A percentile compares a stretch with the other conserved stretches of the same genome.
Evolutionary conservation across 2,113 vertebrate species (phyloP).

Genomic region (Cochlearius cochlearius): DNA sequence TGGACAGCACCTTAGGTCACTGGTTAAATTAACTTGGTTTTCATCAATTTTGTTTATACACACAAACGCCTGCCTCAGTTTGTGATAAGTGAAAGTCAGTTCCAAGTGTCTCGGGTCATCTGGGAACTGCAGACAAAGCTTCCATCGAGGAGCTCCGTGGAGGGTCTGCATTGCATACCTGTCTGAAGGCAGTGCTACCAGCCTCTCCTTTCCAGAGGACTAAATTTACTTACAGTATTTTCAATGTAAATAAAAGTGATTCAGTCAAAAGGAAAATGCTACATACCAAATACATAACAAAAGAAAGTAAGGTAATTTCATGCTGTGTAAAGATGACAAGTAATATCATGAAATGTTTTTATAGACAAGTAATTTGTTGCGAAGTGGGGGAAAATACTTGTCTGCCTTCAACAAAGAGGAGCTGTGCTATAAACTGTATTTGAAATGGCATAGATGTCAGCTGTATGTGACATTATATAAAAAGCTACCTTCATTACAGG

Average conservation of each 20-base stretch:
- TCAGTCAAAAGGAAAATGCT: not conserved
- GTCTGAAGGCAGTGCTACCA: not conserved
- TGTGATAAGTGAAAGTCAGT: not conserved
- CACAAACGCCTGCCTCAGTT: not conserved
- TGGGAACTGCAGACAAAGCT: not conserved
- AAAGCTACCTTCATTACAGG: not conserved
- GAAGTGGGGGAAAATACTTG: not conserved
- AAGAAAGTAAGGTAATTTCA: constrained; percentile 18
- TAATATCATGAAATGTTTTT: not conserved
- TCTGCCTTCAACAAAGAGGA: not conserved
- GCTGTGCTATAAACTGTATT: not conserved
- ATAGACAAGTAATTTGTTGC: constrained; percentile 5
- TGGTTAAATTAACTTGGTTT: not conserved
- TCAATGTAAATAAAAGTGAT: not conserved
- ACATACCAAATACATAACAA: not conserved
- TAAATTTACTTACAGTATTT: not conserved
- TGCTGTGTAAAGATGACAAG: constrained; percentile 16
- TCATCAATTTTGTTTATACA: not conserved
- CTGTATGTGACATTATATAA: not conserved
- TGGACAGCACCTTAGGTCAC: not conserved
- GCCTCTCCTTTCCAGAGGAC: not conserved
- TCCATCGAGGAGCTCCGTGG: not conserved
- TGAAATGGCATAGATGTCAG: not conserved
- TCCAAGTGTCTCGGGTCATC: not conserved
- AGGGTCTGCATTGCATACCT: not conserved